phyloP scores from a whole-genome alignment of 1,140 invertebrate species.

The Coenobita brevimanus region DNA sequence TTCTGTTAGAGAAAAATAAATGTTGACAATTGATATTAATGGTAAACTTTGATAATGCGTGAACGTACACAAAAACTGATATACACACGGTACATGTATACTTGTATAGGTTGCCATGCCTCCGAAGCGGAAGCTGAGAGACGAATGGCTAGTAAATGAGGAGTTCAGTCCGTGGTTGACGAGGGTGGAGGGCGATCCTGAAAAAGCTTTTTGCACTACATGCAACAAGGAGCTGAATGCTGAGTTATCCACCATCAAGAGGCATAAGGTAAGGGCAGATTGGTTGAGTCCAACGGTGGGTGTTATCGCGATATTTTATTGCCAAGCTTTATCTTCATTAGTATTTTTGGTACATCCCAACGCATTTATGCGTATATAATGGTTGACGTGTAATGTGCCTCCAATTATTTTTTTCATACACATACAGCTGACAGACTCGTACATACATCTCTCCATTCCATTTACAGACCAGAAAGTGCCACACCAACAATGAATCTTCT shows the following conservation, averaged over 20 bases:
- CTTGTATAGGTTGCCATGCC: too few relatives aligned
- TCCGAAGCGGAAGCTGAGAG: too few relatives aligned
- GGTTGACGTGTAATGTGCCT: not conserved
- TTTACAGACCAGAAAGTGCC: not conserved
- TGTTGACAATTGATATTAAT: too few relatives aligned
- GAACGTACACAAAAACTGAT: too few relatives aligned
- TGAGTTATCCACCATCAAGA: not conserved
- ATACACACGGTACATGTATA: too few relatives aligned
- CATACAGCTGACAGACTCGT: not conserved
- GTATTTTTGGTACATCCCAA: too few relatives aligned
- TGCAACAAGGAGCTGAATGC: slow-evolving; percentile 12
- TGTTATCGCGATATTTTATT: not conserved
- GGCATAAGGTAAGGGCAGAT: not conserved
- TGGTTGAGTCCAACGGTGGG: too few relatives aligned
- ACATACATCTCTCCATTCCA: not conserved
- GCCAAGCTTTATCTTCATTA: not conserved
- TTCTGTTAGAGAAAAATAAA: too few relatives aligned
- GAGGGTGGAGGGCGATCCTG: too few relatives aligned
- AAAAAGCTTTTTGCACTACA: too few relatives aligned
- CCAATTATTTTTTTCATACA: not conserved
- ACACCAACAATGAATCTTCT: not conserved
- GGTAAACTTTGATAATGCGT: too few relatives aligned
- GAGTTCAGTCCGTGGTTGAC: not conserved
- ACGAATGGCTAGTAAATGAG: not conserved
- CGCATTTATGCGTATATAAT: not conserved